Percentiles rank a stretch among this genome's conserved stretches.
Evolutionary conservation across 2,113 vertebrate genomes (phyloP).

Genomic region (Anser cygnoides): DNA sequence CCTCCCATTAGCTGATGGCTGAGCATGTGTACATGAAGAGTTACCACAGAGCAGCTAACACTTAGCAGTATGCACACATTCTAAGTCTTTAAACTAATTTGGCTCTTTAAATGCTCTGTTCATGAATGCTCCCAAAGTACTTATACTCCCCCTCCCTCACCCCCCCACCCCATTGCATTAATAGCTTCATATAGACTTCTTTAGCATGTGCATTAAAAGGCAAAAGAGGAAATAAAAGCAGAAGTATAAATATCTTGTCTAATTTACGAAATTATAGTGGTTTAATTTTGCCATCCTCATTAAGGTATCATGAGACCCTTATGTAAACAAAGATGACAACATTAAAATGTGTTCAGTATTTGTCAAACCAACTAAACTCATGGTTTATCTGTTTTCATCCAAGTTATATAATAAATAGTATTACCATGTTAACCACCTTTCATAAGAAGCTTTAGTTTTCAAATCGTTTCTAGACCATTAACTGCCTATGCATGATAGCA

Average conservation of each 20-base stretch:
- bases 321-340: background rate
- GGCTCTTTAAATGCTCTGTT: background rate
- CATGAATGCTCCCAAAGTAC: background rate
- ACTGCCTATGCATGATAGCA: background rate
- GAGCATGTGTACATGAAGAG: background rate
- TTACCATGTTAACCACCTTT: background rate
- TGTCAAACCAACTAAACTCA: background rate
- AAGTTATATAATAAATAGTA: background rate
- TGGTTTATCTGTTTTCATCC: background rate
- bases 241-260: background rate
- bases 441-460: background rate
- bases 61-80: background rate
- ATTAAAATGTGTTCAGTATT: background rate
- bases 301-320: background rate
- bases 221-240: background rate
- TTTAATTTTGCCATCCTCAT: background rate
- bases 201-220: background rate
- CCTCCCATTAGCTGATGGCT: background rate
- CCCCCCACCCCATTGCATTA: background rate
- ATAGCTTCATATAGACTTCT: background rate
- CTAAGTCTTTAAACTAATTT: background rate
- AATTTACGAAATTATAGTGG: background rate
- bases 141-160: background rate
- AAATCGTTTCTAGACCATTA: background rate
- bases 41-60: background rate